phyloP scores from a whole-genome alignment of 2,797 vertebrate genomes.

The Onychomys torridus region DNA sequence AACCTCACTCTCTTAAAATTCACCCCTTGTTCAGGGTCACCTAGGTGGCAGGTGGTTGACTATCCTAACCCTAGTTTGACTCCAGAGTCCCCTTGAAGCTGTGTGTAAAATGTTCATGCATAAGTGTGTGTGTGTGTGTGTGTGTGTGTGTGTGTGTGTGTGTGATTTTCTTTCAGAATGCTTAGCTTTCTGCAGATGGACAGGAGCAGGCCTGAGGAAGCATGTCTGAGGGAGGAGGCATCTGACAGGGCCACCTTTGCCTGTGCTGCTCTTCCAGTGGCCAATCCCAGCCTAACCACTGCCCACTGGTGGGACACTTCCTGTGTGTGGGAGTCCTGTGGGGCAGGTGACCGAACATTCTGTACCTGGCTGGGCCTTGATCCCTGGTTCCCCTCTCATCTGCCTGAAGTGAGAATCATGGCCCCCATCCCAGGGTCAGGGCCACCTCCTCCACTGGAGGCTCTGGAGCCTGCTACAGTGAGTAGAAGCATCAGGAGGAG shows the following conservation, averaged over 20 bases:
- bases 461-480: neutral
- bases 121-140: too few relatives aligned
- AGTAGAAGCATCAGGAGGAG: neutral
- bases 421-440: neutral
- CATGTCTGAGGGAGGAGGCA: neutral
- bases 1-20: neutral
- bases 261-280: neutral
- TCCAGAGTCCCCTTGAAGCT: neutral
- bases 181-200: neutral
- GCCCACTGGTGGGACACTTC: neutral
- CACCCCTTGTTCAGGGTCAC: neutral
- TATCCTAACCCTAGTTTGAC: neutral
- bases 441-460: too few relatives aligned
- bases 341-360: neutral
- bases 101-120: neutral
- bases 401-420: neutral
- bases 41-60: neutral
- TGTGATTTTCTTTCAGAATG: neutral
- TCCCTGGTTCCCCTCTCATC: neutral
- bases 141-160: too few relatives aligned
- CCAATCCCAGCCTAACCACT: neutral
- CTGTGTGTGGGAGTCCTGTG: neutral
- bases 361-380: neutral
- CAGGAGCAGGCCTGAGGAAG: neutral
- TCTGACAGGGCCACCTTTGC: neutral